Evolutionary conservation across 2,888 invertebrate genomes (phyloP).

Genomic region (Trissolcus brochymenae): DNA sequence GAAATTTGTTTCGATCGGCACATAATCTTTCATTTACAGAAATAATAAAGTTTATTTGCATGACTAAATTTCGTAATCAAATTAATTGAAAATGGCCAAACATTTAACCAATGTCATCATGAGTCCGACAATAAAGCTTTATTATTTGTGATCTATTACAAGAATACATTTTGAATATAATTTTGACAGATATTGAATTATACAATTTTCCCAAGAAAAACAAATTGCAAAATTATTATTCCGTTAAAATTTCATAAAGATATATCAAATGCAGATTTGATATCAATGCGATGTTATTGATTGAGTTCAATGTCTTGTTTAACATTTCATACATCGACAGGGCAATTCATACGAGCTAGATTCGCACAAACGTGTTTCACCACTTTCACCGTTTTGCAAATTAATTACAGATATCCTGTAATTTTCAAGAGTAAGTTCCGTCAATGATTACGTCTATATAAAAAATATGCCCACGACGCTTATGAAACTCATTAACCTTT

Average conservation of each 20-base stretch:
- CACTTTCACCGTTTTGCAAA: conserved; percentile 12
- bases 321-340: background rate
- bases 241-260: no score
- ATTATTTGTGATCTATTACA: no score
- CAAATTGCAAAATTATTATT: no score
- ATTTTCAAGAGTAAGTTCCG: conserved; percentile 4
- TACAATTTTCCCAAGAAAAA: no score
- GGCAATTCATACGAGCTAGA: background rate
- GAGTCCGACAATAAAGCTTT: no score
- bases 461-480: conserved; percentile 25
- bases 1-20: conserved; percentile 37
- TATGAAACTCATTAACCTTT: conserved; percentile 29
- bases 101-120: no score
- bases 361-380: conserved; percentile 3
- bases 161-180: no score
- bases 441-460: conserved; percentile 19
- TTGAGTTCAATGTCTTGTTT: conserved; percentile 10
- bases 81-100: no score
- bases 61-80: conserved; percentile 10
- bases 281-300: background rate
- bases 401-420: background rate
- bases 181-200: no score
- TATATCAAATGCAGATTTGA: no score
- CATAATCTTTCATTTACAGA: conserved; percentile 27
- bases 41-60: conserved; percentile 14